These are phyloP conservation scores for Steatocranus sp. DNA, from an alignment of 2,797 vertebrate species.

Conservation along the genomic window DNA sequence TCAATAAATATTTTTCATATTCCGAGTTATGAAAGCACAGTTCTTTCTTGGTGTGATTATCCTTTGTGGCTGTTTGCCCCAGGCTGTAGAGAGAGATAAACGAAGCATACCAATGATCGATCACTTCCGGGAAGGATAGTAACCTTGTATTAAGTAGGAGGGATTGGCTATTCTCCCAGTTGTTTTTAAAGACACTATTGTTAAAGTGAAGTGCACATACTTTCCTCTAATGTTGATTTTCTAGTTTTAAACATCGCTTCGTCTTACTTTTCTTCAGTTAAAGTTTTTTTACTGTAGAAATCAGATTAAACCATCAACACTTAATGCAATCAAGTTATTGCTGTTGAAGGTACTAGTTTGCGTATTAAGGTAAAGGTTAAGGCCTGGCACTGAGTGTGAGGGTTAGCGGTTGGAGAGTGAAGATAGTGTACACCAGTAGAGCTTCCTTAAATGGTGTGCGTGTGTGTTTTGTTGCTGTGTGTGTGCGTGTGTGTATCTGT, in stretches of 20 bases:
- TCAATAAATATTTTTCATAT: slow-evolving; percentile 60
- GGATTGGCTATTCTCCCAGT: background rate
- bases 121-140: slow-evolving; percentile 10
- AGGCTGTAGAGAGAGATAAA: slow-evolving; percentile 31
- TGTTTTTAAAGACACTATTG: background rate
- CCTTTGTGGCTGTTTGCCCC: slow-evolving; percentile 12
- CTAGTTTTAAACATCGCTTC: background rate
- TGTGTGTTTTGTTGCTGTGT: background rate
- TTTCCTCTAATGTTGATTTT: background rate
- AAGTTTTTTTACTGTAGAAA: background rate
- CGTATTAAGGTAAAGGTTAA: slow-evolving; percentile 15
- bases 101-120: slow-evolving; percentile 23
- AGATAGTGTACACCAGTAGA: background rate
- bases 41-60: slow-evolving; percentile 30
- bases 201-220: background rate
- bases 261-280: background rate
- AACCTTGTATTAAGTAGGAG: slow-evolving; percentile 9
- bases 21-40: slow-evolving; percentile 41
- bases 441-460: background rate
- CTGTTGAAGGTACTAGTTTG: background rate
- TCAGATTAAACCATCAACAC: background rate
- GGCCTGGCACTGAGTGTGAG: background rate
- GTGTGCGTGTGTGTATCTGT: background rate
- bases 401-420: background rate
- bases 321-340: background rate